Conservation (phyloP, 2,888 invertebrate species). For the Rhorus exstirpatorius region DNA sequence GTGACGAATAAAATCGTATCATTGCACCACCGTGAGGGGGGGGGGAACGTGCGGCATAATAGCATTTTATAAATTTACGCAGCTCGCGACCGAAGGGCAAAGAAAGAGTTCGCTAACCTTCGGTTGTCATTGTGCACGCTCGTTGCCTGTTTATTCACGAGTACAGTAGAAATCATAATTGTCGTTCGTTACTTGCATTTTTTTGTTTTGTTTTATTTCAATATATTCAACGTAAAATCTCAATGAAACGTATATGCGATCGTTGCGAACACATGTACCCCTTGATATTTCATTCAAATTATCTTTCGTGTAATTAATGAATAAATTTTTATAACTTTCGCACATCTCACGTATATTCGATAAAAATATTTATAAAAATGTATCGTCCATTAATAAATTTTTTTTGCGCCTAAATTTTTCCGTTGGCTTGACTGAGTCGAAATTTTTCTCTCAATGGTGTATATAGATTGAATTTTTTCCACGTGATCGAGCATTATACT, state of each 20-base stretch:
- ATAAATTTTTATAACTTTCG: no score
- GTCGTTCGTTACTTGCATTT: no score
- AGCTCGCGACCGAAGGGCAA: slow-evolving; percentile 31
- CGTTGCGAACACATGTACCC: no score
- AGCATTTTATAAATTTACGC: slow-evolving; percentile 1
- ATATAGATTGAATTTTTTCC: slow-evolving; percentile 57
- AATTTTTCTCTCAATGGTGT: slow-evolving; percentile 16
- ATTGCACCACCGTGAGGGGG: slow-evolving; percentile 55
- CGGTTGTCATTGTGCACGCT: slow-evolving; percentile 5
- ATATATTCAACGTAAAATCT: no score
- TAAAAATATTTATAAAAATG: no score
- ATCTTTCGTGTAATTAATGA: no score
- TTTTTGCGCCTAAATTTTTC: no score
- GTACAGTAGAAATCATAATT: background rate
- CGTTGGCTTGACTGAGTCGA: background rate
- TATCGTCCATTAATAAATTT: no score
- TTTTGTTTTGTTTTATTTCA: no score
- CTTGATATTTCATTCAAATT: background rate
- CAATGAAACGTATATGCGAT: no score
- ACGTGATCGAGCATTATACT: slow-evolving; percentile 50
- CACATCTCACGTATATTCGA: no score
- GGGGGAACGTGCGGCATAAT: background rate
- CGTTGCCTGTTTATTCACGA: background rate
- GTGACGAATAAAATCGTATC: slow-evolving; percentile 38
- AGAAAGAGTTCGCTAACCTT: slow-evolving; percentile 56